A percentile compares a stretch with the other conserved stretches of the same genome.
Conservation (phyloP, 2,797 vertebrate species). For the Hapalemur alaotrensis region DNA sequence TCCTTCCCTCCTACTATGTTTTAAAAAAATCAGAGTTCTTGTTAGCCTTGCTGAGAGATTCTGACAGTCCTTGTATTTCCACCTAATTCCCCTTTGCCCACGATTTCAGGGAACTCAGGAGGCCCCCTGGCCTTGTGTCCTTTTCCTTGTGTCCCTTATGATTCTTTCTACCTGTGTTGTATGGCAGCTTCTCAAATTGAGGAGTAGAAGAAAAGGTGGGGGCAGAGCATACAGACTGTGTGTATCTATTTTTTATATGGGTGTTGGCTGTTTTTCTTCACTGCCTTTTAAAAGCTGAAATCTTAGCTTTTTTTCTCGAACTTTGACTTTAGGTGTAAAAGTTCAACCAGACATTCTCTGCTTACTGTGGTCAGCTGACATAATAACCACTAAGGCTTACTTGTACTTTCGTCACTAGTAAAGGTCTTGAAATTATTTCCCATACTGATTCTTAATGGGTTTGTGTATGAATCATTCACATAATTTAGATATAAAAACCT, state of each 20-base stretch:
- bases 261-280: neutral
- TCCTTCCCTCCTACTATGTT: neutral
- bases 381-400: neutral
- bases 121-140: neutral
- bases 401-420: conserved; percentile 23
- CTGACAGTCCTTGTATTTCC: neutral
- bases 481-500: conserved; percentile 55
- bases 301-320: conserved; percentile 48
- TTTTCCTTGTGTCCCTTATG: neutral
- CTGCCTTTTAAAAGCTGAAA: conserved; percentile 6
- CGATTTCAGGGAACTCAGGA: neutral
- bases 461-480: conserved; percentile 51
- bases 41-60: neutral
- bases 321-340: conserved; percentile 58
- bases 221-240: neutral
- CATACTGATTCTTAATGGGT: conserved; percentile 15
- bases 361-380: conserved; percentile 40
- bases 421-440: conserved; percentile 44
- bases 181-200: neutral
- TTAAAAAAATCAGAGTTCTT: neutral
- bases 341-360: conserved; percentile 20
- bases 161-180: neutral
- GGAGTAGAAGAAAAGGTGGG: neutral
- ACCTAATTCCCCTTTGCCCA: neutral
- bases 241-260: neutral